A percentile compares a stretch with the other conserved stretches of the same genome.
phyloP scores from a whole-genome alignment of 2,797 vertebrate genomes.

The Craterocephalus amniculus region DNA sequence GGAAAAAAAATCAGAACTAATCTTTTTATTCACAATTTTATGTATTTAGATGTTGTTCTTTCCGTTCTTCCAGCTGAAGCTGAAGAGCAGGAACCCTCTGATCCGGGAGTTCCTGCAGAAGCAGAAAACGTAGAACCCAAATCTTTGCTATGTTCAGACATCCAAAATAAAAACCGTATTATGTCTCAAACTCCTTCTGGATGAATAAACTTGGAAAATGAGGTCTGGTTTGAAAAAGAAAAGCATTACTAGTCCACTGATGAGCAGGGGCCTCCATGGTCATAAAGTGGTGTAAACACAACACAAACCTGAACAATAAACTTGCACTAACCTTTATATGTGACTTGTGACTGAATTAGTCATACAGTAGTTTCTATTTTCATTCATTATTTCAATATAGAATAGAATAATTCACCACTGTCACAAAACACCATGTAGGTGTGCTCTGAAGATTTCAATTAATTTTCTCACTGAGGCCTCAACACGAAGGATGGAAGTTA shows the following conservation, averaged over 20 bases:
- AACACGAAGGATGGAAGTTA: slow-evolving; percentile 40
- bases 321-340: not conserved
- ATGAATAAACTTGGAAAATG: not conserved
- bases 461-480: slow-evolving; percentile 53
- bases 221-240: not conserved
- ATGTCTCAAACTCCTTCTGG: not conserved
- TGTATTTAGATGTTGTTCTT: too few species aligned
- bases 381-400: slow-evolving; percentile 31
- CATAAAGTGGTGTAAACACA: slow-evolving; percentile 5
- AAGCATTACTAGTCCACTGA: not conserved
- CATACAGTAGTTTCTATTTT: slow-evolving; percentile 38
- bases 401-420: slow-evolving; percentile 58
- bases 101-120: too few species aligned
- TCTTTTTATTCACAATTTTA: too few species aligned
- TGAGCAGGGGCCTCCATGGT: not conserved
- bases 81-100: too few species aligned
- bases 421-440: slow-evolving; percentile 48
- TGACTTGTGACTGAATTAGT: slow-evolving; percentile 25
- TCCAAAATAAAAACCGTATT: not conserved
- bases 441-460: slow-evolving; percentile 65
- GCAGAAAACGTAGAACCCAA: too few species aligned
- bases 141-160: not conserved
- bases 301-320: not conserved
- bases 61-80: too few species aligned
- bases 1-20: not conserved